Percentiles rank a stretch among this genome's conserved stretches.
Conservation (phyloP, 2,888 invertebrate species). For the Sinodicranocentrus sp. region DNA sequence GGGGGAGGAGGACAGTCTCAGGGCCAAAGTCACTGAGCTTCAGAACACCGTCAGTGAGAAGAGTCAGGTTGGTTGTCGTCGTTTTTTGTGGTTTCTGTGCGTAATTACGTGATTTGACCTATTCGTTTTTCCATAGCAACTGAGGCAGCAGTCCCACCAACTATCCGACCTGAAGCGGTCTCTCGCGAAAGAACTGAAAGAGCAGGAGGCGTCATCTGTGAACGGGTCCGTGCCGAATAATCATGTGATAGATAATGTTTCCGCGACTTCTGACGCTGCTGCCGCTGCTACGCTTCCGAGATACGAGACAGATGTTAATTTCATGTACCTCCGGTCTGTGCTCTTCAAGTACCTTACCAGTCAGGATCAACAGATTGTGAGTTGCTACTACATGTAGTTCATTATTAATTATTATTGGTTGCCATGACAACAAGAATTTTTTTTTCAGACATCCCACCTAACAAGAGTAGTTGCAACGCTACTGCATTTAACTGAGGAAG, state of each 20-base stretch:
- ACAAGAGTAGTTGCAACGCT: constrained; percentile 74
- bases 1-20: constrained; percentile 5
- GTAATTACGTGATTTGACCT: neutral
- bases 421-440: constrained; percentile 1
- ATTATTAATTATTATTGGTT: neutral
- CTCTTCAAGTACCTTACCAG: constrained; percentile 75
- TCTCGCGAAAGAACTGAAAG: constrained; percentile 67
- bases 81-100: no score
- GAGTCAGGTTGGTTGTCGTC: constrained; percentile 33
- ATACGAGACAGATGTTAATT: constrained; percentile 68
- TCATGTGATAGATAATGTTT: neutral
- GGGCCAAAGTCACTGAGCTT: constrained; percentile 31
- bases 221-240: neutral
- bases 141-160: constrained; percentile 58
- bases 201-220: no score
- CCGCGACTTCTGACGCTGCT: neutral
- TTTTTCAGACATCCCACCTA: constrained; percentile 67
- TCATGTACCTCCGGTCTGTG: constrained; percentile 70
- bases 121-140: constrained; percentile 49
- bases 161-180: constrained; percentile 60
- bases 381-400: constrained; percentile 3
- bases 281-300: constrained; percentile 62
- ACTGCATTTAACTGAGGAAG: constrained; percentile 72
- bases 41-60: constrained; percentile 45
- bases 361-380: constrained; percentile 74